phyloP scores from a whole-genome alignment of 2,888 invertebrate species.

The Epistrophe grossulariae region DNA sequence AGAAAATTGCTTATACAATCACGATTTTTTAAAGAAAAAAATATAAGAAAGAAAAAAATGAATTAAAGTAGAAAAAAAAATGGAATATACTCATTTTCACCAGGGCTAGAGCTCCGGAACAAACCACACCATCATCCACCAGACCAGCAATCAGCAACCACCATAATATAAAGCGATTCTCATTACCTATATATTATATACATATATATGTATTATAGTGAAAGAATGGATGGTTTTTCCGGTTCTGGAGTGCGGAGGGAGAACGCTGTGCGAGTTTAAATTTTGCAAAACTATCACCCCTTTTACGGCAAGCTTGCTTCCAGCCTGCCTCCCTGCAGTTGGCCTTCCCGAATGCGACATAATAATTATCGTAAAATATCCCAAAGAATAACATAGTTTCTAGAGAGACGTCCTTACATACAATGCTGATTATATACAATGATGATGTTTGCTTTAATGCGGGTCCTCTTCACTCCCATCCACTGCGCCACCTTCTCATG shows the following conservation, averaged over 20 bases:
- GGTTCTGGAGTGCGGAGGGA: neutral
- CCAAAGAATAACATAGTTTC: constrained; percentile 29
- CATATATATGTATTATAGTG: constrained; percentile 16
- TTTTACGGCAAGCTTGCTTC: constrained; percentile 27
- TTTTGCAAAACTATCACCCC: constrained; percentile 49
- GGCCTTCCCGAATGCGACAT: constrained; percentile 37
- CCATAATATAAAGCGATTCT: constrained; percentile 58
- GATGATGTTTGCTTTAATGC: constrained; percentile 67
- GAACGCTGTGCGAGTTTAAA: constrained; percentile 26
- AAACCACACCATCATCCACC: constrained; percentile 8
- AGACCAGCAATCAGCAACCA: constrained; percentile 58
- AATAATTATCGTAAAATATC: constrained; percentile 71
- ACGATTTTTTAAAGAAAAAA: neutral
- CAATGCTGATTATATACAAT: constrained; percentile 15
- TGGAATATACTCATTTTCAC: constrained; percentile 27
- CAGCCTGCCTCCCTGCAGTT: neutral
- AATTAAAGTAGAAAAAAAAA: constrained; percentile 23
- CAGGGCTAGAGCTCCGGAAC: constrained; percentile 5
- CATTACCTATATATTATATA: constrained; percentile 43
- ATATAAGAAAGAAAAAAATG: neutral
- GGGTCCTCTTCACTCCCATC: constrained; percentile 5
- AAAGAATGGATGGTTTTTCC: constrained; percentile 38
- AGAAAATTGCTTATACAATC: neutral
- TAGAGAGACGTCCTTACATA: constrained; percentile 41
- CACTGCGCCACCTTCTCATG: neutral